A percentile compares a stretch with the other conserved stretches of the same genome.
phyloP scores from a whole-genome alignment of 2,888 invertebrate genomes.

The Eristalis tenax region DNA sequence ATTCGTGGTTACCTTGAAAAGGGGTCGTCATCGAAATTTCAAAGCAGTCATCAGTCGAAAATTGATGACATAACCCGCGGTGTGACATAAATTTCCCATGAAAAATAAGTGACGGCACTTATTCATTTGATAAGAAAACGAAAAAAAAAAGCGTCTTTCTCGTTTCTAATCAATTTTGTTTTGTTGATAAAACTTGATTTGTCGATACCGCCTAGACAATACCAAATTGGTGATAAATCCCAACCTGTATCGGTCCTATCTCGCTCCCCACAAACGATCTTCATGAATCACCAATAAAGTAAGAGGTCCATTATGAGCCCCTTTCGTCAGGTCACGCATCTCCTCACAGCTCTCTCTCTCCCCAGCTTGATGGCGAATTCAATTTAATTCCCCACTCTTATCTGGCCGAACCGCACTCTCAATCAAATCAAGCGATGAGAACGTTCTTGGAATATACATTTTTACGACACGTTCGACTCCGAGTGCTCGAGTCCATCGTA shows the following conservation, averaged over 20 bases:
- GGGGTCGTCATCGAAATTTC: neutral
- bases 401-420: neutral
- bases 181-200: neutral
- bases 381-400: conserved; percentile 5
- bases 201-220: neutral
- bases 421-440: neutral
- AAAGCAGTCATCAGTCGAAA: neutral
- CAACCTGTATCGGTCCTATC: neutral
- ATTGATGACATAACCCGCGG: neutral
- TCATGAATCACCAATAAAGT: neutral
- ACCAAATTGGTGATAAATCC: neutral
- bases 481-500: neutral
- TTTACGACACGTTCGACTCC: neutral
- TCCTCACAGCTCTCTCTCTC: neutral
- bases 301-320: neutral
- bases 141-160: neutral
- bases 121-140: neutral
- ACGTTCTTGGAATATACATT: neutral
- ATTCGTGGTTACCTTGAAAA: neutral
- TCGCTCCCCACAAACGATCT: neutral
- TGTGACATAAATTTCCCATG: neutral
- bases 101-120: neutral
- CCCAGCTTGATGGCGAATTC: neutral
- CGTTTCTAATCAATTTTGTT: neutral
- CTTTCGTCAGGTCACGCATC: neutral